Conservation (phyloP, 2,113 vertebrate species). For the Chamaetylas fuelleborni region DNA sequence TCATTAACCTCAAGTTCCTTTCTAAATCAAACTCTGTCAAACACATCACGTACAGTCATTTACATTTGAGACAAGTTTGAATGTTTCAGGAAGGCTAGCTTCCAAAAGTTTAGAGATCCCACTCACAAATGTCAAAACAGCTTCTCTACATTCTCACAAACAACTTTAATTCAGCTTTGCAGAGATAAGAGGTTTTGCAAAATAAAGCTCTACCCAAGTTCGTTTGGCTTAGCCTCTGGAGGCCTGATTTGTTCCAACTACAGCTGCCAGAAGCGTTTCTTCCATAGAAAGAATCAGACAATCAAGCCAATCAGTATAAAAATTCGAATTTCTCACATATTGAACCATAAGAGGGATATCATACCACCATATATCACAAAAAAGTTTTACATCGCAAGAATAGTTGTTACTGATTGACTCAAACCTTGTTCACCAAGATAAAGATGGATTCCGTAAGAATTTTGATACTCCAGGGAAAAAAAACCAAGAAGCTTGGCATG, state of each 20-base stretch:
- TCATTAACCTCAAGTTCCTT: neutral
- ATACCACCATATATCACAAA: neutral
- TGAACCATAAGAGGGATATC: neutral
- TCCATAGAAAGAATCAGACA: neutral
- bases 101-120: neutral
- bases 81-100: neutral
- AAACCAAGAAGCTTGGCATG: neutral
- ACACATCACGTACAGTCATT: neutral
- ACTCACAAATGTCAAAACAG: neutral
- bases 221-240: neutral
- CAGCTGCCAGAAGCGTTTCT: neutral
- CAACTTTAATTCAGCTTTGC: neutral
- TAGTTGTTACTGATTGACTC: neutral
- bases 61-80: neutral
- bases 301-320: neutral
- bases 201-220: neutral
- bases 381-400: neutral
- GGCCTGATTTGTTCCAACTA: neutral
- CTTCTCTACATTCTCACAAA: neutral
- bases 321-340: accelerated
- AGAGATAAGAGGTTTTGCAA: neutral
- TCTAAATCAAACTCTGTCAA: neutral
- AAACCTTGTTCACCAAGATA: neutral
- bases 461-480: neutral
- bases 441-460: neutral